These are phyloP conservation scores for Acanthosepion esculentum DNA, from an alignment of 2,888 invertebrate genomes.

Conservation along the genomic window DNA sequence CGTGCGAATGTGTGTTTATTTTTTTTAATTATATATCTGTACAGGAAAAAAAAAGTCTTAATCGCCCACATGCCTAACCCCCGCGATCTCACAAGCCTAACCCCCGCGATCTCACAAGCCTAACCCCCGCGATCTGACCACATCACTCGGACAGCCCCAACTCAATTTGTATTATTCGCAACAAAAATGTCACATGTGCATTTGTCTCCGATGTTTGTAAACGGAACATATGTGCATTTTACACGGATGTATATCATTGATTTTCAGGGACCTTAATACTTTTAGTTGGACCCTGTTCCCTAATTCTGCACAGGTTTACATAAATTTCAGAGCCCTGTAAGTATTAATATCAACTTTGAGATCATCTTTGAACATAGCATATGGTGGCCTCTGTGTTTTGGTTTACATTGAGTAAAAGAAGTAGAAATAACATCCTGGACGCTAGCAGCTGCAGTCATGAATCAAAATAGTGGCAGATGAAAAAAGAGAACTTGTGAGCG, in stretches of 20 bases:
- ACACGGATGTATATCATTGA: background rate
- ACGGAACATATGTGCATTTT: background rate
- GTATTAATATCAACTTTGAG: background rate
- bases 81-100: background rate
- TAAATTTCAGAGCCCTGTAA: background rate
- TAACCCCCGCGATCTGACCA: background rate
- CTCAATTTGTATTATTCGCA: background rate
- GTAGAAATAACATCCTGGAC: background rate
- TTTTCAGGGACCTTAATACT: background rate
- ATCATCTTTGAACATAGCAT: background rate
- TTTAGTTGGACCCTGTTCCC: background rate
- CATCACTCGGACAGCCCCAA: background rate
- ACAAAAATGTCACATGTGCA: slow-evolving; percentile 23
- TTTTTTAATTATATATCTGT: background rate
- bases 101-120: background rate
- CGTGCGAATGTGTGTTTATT: background rate
- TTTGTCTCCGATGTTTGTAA: background rate
- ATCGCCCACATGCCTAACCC: background rate
- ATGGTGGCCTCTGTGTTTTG: background rate
- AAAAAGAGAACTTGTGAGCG: background rate
- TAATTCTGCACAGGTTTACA: background rate
- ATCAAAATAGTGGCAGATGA: background rate
- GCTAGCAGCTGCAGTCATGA: background rate
- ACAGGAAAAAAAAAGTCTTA: background rate
- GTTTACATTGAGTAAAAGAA: background rate